Base-by-base conservation (phyloP, 2,797 vertebrate species). In the Falco peregrinus region DNA sequence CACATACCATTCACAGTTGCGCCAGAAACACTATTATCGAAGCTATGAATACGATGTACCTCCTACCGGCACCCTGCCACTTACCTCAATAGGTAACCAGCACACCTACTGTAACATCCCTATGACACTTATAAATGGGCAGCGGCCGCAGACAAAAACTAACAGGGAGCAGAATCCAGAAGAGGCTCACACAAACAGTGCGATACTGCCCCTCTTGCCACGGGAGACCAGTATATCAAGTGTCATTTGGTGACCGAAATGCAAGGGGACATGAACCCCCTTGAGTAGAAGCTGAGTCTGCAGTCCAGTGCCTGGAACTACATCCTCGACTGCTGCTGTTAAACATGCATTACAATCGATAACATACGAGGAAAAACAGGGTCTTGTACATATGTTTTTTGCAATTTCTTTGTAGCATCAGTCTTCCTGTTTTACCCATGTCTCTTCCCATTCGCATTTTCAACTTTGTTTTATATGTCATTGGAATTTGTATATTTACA, bases 21-120 rank as follows among this genome's bases (percentile, higher is more conserved):
- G 99, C 97, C 99, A 99, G 99, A 99, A 99, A 99, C 99, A 99
- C 98, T 99, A 99, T 98, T 99, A 99, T 98, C 98, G 99, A 98
- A 99, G 99, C 98, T 99, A 99, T 41, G 99, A 99, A 97, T 99
- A 99, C 35, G 99, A 99, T 71, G 98, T 99, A 98, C 98, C 98
- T 98, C 98, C 99, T 22, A 98, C 99, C 9, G 99, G 99, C 96
- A 99, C 99, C 97, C 98, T 99, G 98, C 99, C 99, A 14, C 98
- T 99, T 94, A 99, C 99, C 96, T 99, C 99, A 95, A 98, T 99
- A 98, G 99, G 99, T 96, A 99, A 99, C 98, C 99, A 99, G 98
- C 99, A 99, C 98, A 99, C 99, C 98, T 99, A 99, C 98, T 99
- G 99, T 98, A 99, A 99, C 99, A 99, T 99, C 99, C 99, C 99